Percentiles rank a stretch among this genome's conserved stretches.
Evolutionary conservation across 2,888 invertebrate genomes (phyloP).

Genomic region (Polyploca ridens): DNA sequence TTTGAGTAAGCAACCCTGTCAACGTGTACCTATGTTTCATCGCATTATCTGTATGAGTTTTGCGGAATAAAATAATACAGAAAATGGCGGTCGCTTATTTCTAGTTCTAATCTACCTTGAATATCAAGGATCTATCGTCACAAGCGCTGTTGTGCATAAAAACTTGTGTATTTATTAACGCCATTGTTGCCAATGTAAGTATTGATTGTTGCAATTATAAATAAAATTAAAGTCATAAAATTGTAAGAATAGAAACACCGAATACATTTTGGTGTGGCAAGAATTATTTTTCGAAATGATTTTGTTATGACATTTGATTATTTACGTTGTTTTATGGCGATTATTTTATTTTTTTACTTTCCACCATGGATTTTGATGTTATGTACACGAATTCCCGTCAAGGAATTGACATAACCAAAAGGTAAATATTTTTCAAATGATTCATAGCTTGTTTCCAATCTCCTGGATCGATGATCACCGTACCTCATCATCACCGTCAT

Average conservation of each 20-base stretch:
- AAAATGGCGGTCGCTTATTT: constrained; percentile 4
- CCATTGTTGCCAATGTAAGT: constrained; percentile 78
- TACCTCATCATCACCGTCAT: too few relatives aligned
- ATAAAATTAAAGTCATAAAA: constrained; percentile 49
- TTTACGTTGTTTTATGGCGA: constrained; percentile 14
- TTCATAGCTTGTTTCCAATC: too few relatives aligned
- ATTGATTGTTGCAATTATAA: constrained; percentile 77
- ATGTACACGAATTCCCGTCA: background rate
- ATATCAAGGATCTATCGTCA: background rate
- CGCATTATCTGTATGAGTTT: background rate
- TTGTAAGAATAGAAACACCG: constrained; percentile 73
- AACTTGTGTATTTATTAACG: constrained; percentile 1
- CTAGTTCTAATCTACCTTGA: background rate
- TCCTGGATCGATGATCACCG: too few relatives aligned
- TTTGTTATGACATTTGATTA: constrained; percentile 34
- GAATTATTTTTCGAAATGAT: constrained; percentile 45
- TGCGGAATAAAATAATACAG: background rate
- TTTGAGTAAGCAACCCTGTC: background rate
- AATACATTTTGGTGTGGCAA: constrained; percentile 73
- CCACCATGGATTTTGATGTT: constrained; percentile 17
- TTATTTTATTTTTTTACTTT: constrained; percentile 6
- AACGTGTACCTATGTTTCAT: background rate
- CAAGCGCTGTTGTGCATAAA: too few relatives aligned
- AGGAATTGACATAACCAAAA: background rate
- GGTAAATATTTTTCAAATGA: background rate